These are phyloP conservation scores for Melipona beecheii DNA, from an alignment of 2,888 invertebrate species.

Conservation along the genomic window DNA sequence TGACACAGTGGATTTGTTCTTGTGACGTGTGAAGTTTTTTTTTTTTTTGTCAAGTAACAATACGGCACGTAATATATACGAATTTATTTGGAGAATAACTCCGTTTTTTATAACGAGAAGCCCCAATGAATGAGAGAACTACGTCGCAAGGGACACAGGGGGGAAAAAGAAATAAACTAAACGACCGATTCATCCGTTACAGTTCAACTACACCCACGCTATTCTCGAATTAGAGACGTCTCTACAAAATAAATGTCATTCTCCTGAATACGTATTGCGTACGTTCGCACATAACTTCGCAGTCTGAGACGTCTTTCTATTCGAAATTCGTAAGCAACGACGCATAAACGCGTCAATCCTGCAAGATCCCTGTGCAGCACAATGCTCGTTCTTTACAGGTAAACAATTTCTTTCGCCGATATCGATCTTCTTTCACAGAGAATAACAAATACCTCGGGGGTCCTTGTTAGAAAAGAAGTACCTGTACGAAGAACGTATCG, in stretches of 20 bases:
- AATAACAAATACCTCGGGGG: background rate
- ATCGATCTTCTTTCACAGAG: background rate
- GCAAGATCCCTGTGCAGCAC: background rate
- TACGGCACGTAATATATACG: no score
- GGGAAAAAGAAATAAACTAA: background rate
- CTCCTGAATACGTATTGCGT: background rate
- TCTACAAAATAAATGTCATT: background rate
- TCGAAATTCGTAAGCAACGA: background rate
- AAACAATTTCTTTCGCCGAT: constrained; percentile 11
- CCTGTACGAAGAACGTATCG: background rate
- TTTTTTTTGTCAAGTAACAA: no score
- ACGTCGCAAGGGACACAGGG: background rate
- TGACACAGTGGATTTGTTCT: no score
- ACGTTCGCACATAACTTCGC: background rate
- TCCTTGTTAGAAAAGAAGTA: background rate
- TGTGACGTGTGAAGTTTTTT: no score
- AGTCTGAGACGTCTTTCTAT: background rate
- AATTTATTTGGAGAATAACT: no score
- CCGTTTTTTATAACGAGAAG: no score
- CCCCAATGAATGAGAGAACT: no score
- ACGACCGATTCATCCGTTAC: background rate
- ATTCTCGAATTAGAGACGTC: background rate
- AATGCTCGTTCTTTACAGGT: background rate
- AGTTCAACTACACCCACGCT: background rate
- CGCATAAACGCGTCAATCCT: background rate